Conservation (phyloP, 2,797 vertebrate species). For the Hydrolagus colliei region DNA sequence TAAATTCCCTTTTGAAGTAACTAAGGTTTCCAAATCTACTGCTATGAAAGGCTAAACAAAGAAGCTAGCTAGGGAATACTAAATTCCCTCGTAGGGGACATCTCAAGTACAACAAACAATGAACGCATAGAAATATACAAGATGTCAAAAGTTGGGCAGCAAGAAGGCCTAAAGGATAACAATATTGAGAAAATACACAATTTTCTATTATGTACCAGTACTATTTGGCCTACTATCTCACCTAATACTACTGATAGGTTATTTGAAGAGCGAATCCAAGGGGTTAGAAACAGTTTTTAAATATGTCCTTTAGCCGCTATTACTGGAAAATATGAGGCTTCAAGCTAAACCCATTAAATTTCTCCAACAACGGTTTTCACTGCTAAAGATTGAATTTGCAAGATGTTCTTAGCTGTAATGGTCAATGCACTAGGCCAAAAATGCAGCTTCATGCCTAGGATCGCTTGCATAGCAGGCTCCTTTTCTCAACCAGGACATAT, state of each 20-base stretch:
- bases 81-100: neutral
- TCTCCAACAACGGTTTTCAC: too few relatives aligned
- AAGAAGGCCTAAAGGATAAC: neutral
- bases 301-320: too few relatives aligned
- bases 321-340: too few relatives aligned
- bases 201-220: neutral
- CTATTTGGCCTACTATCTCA: too few relatives aligned
- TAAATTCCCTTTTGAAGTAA: constrained; percentile 3
- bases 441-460: too few relatives aligned
- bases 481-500: too few relatives aligned
- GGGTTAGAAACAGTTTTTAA: neutral
- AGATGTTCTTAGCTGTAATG: too few relatives aligned
- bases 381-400: too few relatives aligned
- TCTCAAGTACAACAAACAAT: neutral
- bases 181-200: neutral
- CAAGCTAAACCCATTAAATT: too few relatives aligned
- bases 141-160: neutral
- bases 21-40: constrained; percentile 1
- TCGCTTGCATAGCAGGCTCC: too few relatives aligned
- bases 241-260: neutral
- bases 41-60: constrained; percentile 2
- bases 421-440: too few relatives aligned
- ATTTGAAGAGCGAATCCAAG: neutral
- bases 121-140: neutral
- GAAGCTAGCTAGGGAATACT: constrained; percentile 5